Evolutionary conservation across 2,797 vertebrate species (phyloP).

Genomic region (Lophius americanus): DNA sequence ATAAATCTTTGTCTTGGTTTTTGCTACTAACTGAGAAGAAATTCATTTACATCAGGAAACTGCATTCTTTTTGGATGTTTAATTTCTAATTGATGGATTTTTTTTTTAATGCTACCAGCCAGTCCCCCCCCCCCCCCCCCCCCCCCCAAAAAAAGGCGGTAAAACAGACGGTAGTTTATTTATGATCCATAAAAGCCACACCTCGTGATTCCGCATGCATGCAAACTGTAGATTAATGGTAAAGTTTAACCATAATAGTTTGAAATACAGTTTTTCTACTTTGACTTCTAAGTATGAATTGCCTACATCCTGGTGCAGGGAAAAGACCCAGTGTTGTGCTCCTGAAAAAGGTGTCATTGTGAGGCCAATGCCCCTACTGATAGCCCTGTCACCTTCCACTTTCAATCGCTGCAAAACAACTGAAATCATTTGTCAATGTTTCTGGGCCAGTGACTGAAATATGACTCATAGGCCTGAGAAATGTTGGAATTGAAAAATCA

Average conservation of each 20-base stretch:
- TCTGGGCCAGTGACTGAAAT: conserved; percentile 77
- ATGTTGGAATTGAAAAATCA: conserved; percentile 76
- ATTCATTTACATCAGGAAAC: background rate
- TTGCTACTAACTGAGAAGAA: background rate
- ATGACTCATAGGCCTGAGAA: conserved; percentile 72
- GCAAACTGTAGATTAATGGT: too few species aligned
- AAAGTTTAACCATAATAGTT: too few species aligned
- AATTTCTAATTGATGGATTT: conserved; percentile 29
- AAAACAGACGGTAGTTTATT: too few species aligned
- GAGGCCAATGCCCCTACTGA: conserved; percentile 55
- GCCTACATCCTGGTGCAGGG: too few species aligned
- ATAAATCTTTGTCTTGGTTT: too few species aligned
- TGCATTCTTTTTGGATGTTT: conserved; percentile 10
- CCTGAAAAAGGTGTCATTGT: conserved; percentile 48
- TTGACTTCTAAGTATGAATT: too few species aligned
- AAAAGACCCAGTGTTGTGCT: conserved; percentile 17
- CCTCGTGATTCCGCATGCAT: too few species aligned
- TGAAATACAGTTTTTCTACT: too few species aligned
- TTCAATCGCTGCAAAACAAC: conserved; percentile 69
- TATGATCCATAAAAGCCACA: too few species aligned
- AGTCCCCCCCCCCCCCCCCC: background rate
- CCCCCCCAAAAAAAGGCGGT: too few species aligned
- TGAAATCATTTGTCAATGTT: conserved; percentile 77
- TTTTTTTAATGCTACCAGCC: conserved; percentile 10
- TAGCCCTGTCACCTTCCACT: conserved; percentile 74